Base-by-base conservation (phyloP, 1,140 invertebrate species). In the Drosophila prosaltans region DNA sequence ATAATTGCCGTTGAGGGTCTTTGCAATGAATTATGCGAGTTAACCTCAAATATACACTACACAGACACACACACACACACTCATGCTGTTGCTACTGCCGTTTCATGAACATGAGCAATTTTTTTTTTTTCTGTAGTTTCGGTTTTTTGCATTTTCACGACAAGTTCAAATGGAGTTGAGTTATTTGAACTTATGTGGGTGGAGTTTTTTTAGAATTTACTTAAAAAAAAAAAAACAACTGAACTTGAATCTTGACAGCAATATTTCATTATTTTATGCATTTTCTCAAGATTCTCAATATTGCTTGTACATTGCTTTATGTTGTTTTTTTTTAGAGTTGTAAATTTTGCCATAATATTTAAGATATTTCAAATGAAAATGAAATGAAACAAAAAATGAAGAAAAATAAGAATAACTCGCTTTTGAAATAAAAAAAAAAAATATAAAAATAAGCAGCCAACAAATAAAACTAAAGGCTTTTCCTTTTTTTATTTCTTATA, bases 1-100 rank as follows among this genome's bases (percentile, higher is more conserved):
- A 89, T 89, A 89, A 89, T 89, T 89, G 84, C 85, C 84, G 72
- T 77, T 80, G 84, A 89, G 84, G 84, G 84, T 84, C 84, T 84
- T 89, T 89, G 84, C 84, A 89, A 89, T 89, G 84, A 89, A 89
- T 89, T 89, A 89, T 89, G 84, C 85, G 84, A 89, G 80, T 89
- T 89, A 89, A 84, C 84, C 84, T 89, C 78, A 89, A 89, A 89
- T 65, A 72, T 61, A 67, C 55, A 74, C 16, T 61, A 67, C 65
- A 54, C 72, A 70, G 72, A 79, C 32, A 36, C 32, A 36, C 32
- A 36, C 32, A 36, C 32, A 36, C 32, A 36, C 32, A 36, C 24
- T 11, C 10, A 30, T 30, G 16, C 45, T 51, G 3, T 24, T 26
- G 45, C 45, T 24, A 24, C 21, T 45, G 16, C 43, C 7, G 16